Conservation (phyloP, 2,797 vertebrate species). For the Anisognathus igniventris region DNA sequence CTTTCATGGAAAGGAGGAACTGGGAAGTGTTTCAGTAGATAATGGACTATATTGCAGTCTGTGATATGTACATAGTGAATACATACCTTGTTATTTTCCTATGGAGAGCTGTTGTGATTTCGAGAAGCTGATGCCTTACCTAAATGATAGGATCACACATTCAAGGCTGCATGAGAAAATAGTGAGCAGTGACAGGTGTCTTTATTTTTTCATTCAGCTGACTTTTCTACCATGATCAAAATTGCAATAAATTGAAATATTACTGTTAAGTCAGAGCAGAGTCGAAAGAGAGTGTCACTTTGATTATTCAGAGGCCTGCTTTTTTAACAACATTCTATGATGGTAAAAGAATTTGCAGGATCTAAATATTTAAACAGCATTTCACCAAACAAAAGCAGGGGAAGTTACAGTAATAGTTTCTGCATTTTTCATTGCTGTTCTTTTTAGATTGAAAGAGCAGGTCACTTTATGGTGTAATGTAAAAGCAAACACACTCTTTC, state of each 20-base stretch:
- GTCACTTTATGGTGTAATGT: not conserved
- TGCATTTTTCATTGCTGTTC: not conserved
- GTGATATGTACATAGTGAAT: not conserved
- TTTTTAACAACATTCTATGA: not conserved
- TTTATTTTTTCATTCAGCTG: slow-evolving; percentile 3
- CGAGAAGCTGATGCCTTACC: not conserved
- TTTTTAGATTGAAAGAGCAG: not conserved
- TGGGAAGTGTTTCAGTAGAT: not conserved
- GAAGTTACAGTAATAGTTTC: not conserved
- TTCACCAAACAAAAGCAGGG: not conserved
- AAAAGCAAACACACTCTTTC: not conserved
- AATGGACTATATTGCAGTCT: not conserved
- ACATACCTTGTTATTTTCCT: not conserved
- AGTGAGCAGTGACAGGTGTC: not conserved
- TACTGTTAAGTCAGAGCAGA: not conserved
- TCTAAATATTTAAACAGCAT: slow-evolving; percentile 36
- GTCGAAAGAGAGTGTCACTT: not conserved
- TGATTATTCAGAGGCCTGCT: not conserved
- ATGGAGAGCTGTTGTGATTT: not conserved
- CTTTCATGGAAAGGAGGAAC: not conserved
- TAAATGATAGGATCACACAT: not conserved
- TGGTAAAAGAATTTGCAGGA: not conserved
- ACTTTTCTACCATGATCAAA: not conserved
- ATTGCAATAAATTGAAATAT: slow-evolving; percentile 15
- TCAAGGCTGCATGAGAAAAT: not conserved